Percentiles rank a stretch among this genome's conserved stretches.
Evolutionary conservation across 1,140 invertebrate genomes (phyloP).

Genomic region (Wiebesia pumilae): DNA sequence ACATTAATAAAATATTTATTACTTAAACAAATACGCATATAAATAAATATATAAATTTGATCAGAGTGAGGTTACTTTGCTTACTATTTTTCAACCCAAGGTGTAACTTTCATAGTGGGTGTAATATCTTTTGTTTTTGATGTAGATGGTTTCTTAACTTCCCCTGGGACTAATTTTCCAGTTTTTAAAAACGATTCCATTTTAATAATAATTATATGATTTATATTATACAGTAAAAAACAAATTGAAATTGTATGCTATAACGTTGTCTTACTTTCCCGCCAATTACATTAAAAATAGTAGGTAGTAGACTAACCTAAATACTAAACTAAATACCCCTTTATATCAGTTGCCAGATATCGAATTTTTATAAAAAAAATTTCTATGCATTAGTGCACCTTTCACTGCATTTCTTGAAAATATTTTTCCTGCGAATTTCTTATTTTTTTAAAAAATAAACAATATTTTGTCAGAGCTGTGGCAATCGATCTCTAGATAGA

Average conservation of each 20-base stretch:
- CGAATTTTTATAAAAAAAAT: too few relatives aligned
- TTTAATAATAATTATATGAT: conserved; percentile 64
- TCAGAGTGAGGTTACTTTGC: conserved; percentile 57
- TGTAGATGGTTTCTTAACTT: conserved; percentile 73
- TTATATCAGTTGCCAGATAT: too few relatives aligned
- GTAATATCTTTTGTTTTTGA: conserved; percentile 70
- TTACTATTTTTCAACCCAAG: conserved; percentile 96
- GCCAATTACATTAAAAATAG: background rate
- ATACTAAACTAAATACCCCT: too few relatives aligned
- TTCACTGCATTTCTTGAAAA: too few relatives aligned
- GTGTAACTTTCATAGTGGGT: conserved; percentile 75
- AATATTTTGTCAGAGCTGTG: too few relatives aligned
- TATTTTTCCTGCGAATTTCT: too few relatives aligned
- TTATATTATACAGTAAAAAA: background rate
- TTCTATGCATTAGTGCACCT: too few relatives aligned
- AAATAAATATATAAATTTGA: too few relatives aligned
- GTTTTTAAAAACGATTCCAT: conserved; percentile 92
- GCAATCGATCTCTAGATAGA: too few relatives aligned
- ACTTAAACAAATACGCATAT: background rate
- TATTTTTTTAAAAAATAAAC: too few relatives aligned
- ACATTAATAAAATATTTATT: too few relatives aligned
- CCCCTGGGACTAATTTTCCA: conserved; percentile 80
- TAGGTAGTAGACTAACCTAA: too few relatives aligned
- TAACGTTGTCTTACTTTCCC: background rate
- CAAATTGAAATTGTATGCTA: background rate